Evolutionary conservation across 23 tunicate species (phyloP), one percentile per base, ranked within the genome.

Genomic region (Oikopleura albicans): DNA sequence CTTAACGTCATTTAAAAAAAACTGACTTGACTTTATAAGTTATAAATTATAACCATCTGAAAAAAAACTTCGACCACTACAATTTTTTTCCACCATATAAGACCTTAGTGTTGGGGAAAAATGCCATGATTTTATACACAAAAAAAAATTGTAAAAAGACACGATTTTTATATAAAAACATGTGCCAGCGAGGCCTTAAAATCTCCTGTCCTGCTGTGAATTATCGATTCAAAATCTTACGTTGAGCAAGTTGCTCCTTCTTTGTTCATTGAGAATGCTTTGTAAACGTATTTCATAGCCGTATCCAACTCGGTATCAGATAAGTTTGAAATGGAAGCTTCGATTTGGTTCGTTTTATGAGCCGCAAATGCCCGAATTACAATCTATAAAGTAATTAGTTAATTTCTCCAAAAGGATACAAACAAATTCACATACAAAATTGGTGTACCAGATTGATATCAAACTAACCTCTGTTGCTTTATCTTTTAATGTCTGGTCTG

Each of bases 221-320:
- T 49, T 49, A 8, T 12, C 22, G 22, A 49, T 49, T 71, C 37
- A 29, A 29, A 71, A 2, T 2, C 28, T 16, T 71, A 71, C 79
- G 37, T 71, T 12, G 79, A 34, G 37, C 79, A 71, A 29, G 79
- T 71, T 4, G 27, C 2, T 2, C 96, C 96, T 85, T 95, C 99
- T 33, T 85, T 83, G 16, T 89, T 87, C 84, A 91, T 35, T 0
- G 96, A 86, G 85, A 95, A 95, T 2, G 91, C 90, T 79, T 95
- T 95, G 84, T 95, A 95, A 83, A 95, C 88, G 57, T 95, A 95
- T 49, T 95, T 95, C 92, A 89, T 85, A 38, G 89, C 12, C 0
- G 85, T 83, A 76, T 95, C 99, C 39, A 91, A 1, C 56, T 89
- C 89, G 36, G 90, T 96, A 63, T 63, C 40, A 39, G 83, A 84